Evolutionary conservation across 2,797 vertebrate genomes (phyloP), one percentile per base, ranked within the genome.

Genomic region (Calcarius lapponicus): DNA sequence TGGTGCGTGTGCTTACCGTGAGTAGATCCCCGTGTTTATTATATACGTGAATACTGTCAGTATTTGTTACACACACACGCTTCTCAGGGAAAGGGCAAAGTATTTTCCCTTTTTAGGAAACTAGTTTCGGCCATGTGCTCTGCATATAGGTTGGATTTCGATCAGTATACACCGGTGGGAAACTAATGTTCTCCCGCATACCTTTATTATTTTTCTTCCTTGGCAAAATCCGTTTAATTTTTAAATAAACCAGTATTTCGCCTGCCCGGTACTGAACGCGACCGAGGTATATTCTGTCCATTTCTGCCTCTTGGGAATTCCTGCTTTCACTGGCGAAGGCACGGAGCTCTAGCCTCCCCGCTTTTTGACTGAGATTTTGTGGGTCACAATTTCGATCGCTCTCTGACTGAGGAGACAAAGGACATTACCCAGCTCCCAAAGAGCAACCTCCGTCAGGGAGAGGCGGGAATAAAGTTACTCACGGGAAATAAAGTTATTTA

Each of bases 321-420:
- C 51, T 43, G 0, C 45, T 71, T 67, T 26, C 43, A 40, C 9
- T 2, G 25, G 10, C 3, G 6, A 25, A 42, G 45, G 32, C 12
- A 32, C 8, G 2, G 54, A 71, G 15, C 38, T 42, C 13, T 6
- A 9, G 17, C 16, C 14, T 38, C 17, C 31, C 20, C 4, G 13
- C 14, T 38, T 19, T 65, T 14, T 6, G 31, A 8, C 34, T 21
- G 20, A 11, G 54, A 20, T 21, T 26, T 40, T 2, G 12, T 2
- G 53, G 17, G 1, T 42, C 32, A 18, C 51, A 7, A 7, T 47
- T 67, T 62, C 45, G 4, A 36, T 47, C 20, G 7, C 28, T 24
- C 54, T 54, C 13, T 10, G 6, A 5, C 4, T 57, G 19, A 38
- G 40, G 28, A 65, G 14, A 19, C 13, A 11, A 4, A 8, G 9